Evolutionary conservation across 2,888 invertebrate genomes (phyloP).

Genomic region (Belgica antarctica): DNA sequence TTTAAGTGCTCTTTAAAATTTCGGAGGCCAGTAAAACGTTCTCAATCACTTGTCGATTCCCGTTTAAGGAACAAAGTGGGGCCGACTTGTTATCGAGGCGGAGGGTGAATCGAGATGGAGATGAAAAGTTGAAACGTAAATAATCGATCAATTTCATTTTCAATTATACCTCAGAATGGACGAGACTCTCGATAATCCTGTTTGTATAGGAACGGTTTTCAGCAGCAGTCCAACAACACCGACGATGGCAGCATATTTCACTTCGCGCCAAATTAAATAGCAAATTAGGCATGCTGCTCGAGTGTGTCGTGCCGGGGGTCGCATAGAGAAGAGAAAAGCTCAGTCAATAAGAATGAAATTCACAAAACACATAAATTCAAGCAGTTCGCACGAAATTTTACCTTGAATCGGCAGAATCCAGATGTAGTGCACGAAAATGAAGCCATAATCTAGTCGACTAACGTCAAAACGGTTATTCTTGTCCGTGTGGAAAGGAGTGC

Average conservation of each 20-base stretch:
- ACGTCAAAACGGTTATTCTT: too few relatives aligned
- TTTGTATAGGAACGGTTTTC: constrained; percentile 80
- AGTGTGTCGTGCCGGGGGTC: background rate
- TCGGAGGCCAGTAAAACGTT: background rate
- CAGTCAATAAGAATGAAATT: too few relatives aligned
- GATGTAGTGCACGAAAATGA: constrained; percentile 79
- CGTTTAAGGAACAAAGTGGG: too few relatives aligned
- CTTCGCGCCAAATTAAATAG: constrained; percentile 73
- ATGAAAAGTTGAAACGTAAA: constrained; percentile 14
- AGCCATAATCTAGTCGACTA: constrained; percentile 82
- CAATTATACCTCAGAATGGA: constrained; percentile 48
- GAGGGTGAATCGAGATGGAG: background rate
- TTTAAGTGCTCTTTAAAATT: background rate
- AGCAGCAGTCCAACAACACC: constrained; percentile 77
- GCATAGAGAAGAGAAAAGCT: background rate
- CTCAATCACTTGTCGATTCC: too few relatives aligned
- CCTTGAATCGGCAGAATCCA: constrained; percentile 78
- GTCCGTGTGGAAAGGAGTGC: too few relatives aligned
- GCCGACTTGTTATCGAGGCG: background rate
- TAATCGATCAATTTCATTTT: constrained; percentile 34
- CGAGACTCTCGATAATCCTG: constrained; percentile 52
- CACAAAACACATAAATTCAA: constrained; percentile 4
- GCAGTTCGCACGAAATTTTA: background rate
- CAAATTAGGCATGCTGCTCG: constrained; percentile 59
- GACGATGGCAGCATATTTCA: constrained; percentile 70